Evolutionary conservation across 2,797 vertebrate species (phyloP).

Genomic region (Chrosomus eos): DNA sequence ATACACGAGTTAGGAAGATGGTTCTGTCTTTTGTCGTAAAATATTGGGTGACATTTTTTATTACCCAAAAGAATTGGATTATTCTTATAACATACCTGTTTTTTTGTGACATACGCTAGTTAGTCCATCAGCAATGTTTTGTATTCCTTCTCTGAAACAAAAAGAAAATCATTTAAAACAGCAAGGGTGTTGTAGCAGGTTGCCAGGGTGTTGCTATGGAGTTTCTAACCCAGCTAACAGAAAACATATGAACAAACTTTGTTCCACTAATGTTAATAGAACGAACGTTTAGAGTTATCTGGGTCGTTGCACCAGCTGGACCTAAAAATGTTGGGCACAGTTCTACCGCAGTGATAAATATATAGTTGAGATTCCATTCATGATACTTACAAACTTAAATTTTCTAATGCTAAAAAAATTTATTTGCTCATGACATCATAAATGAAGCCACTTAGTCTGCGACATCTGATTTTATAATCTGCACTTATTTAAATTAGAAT

Average conservation of each 20-base stretch:
- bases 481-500: too few relatives aligned
- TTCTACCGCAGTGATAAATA: too few relatives aligned
- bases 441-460: too few relatives aligned
- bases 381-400: too few relatives aligned
- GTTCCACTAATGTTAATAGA: not conserved
- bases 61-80: too few relatives aligned
- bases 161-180: not conserved
- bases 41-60: too few relatives aligned
- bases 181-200: not conserved
- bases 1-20: not conserved
- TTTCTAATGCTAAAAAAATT: too few relatives aligned
- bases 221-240: not conserved
- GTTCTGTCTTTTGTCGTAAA: not conserved
- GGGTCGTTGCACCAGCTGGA: not conserved
- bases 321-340: not conserved
- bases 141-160: slow-evolving; percentile 73
- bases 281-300: not conserved
- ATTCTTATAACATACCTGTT: slow-evolving; percentile 57
- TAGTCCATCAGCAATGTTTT: slow-evolving; percentile 70
- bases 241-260: not conserved
- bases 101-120: slow-evolving; percentile 63
- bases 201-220: not conserved
- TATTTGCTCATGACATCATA: too few relatives aligned
- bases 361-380: too few relatives aligned
- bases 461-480: too few relatives aligned